Conservation (phyloP, 2,888 invertebrate species). For the Leptothorax acervorum region DNA sequence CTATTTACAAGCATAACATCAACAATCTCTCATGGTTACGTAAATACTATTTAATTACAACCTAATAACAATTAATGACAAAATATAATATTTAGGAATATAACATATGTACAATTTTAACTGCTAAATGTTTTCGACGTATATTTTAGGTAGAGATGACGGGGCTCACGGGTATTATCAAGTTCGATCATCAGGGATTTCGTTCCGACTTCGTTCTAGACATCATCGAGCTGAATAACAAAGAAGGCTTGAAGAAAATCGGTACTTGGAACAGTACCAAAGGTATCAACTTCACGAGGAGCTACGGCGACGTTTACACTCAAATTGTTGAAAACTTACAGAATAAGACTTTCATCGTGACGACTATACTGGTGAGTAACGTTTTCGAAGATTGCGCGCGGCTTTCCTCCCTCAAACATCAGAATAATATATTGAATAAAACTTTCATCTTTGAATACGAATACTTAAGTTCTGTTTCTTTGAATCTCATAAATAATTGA, state of each 20-base stretch:
- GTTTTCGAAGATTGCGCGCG: not conserved
- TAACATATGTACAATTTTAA: not conserved
- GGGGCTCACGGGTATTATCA: constrained; percentile 96
- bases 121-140: constrained; percentile 3
- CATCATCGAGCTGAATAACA: constrained; percentile 93
- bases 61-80: not conserved
- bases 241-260: constrained; percentile 93
- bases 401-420: not conserved
- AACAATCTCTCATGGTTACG: not conserved
- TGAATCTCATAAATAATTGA: not conserved
- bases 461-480: not conserved
- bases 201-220: constrained; percentile 96
- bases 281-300: constrained; percentile 95
- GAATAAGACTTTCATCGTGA: constrained; percentile 96
- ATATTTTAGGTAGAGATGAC: constrained; percentile 93
- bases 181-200: constrained; percentile 97
- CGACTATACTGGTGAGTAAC: constrained; percentile 94
- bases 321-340: constrained; percentile 96
- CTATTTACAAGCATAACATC: not conserved
- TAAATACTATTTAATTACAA: constrained; percentile 12
- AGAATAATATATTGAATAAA: constrained; percentile 15
- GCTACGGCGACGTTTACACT: constrained; percentile 94
- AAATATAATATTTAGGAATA: not conserved
- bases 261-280: constrained; percentile 96
- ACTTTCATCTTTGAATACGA: not conserved